phyloP scores from a whole-genome alignment of 2,113 vertebrate genomes.

The Psittacus erithacus region DNA sequence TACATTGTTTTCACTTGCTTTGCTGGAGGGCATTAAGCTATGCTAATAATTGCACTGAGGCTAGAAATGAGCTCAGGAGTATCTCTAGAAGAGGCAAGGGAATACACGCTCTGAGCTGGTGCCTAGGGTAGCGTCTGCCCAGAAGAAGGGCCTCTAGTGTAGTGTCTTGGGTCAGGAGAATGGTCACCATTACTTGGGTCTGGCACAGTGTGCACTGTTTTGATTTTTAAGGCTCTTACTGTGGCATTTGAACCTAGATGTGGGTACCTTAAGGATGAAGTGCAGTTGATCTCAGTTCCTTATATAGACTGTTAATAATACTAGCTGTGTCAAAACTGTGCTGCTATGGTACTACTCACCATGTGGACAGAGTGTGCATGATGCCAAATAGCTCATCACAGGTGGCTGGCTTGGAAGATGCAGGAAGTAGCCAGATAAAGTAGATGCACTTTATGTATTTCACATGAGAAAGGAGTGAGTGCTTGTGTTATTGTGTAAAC shows the following conservation, averaged over 20 bases:
- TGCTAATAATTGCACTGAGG: too few species aligned
- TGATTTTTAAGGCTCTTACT: not conserved
- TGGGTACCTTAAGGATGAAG: not conserved
- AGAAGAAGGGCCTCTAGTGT: not conserved
- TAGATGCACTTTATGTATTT: rapidly evolving
- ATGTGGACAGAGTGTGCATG: rapidly evolving
- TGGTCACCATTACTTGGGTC: not conserved
- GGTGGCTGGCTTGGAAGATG: not conserved
- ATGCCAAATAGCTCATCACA: not conserved
- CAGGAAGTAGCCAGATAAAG: not conserved
- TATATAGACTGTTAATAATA: not conserved
- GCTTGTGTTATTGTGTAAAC: too few species aligned
- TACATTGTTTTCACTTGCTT: not conserved
- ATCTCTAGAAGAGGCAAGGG: not conserved
- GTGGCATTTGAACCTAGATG: not conserved
- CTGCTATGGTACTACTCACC: not conserved
- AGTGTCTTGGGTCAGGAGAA: not conserved
- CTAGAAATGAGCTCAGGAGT: not conserved
- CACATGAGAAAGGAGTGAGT: not conserved
- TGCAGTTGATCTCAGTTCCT: not conserved
- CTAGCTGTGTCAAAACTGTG: not conserved
- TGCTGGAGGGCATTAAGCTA: not conserved
- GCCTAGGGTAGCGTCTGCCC: not conserved
- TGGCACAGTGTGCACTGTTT: not conserved
- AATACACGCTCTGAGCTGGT: not conserved